Conservation (phyloP, 2,888 invertebrate species). For the Aromia moschata region DNA sequence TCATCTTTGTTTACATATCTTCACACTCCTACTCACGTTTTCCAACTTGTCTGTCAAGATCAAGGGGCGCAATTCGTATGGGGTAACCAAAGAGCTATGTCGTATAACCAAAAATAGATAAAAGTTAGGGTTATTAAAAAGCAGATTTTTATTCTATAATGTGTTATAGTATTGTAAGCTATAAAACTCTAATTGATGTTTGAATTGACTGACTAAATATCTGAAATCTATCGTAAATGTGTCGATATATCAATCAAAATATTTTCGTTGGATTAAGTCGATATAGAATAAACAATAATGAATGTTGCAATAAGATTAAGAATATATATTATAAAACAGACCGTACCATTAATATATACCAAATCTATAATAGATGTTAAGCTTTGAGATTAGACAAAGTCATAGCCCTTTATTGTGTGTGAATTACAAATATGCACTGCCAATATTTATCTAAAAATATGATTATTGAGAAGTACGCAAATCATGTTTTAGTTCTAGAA, state of each 20-base stretch:
- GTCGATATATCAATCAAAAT: conserved; percentile 21
- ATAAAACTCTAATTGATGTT: conserved; percentile 13
- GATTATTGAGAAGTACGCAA: conserved; percentile 5
- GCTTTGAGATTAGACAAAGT: conserved; percentile 10
- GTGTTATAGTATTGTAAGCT: conserved; percentile 11
- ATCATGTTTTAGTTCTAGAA: conserved; percentile 3
- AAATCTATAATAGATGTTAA: conserved; percentile 20
- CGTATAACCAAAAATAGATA: conserved; percentile 8
- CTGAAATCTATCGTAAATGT: conserved; percentile 13
- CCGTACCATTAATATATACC: conserved; percentile 18
- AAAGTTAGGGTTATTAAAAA: conserved; percentile 16
- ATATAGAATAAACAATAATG: conserved; percentile 21
- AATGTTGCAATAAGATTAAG: conserved; percentile 25
- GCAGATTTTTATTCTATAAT: conserved; percentile 12
- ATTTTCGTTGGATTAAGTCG: conserved; percentile 9
- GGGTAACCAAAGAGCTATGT: conserved; percentile 19
- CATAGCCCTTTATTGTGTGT: conserved; percentile 23
- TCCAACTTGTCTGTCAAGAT: too few relatives aligned
- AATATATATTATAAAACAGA: conserved; percentile 20
- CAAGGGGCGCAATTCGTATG: conserved; percentile 14
- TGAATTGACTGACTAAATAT: conserved; percentile 22
- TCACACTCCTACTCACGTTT: too few relatives aligned
- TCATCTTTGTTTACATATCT: too few relatives aligned
- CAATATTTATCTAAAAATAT: conserved; percentile 13
- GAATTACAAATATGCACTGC: conserved; percentile 21